Evolutionary conservation across 35 echinoderm and acorn worm species (phyloP), one percentile per base, ranked within the genome.

Genomic region (Apostichopus japonicus): DNA sequence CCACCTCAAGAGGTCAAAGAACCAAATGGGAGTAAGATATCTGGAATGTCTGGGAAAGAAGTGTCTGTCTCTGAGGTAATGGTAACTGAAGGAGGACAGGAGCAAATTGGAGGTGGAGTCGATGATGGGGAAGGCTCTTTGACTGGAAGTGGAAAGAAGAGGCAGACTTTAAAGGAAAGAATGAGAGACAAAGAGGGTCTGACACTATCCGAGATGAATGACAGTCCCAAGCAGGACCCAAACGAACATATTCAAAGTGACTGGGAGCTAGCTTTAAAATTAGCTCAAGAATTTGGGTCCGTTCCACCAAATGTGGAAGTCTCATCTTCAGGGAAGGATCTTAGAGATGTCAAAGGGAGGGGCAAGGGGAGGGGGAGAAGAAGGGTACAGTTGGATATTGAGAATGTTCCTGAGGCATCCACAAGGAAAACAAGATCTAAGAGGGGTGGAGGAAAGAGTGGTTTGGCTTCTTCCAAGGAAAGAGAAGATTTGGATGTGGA

Each of bases 191-290:
- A 73, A 51, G 86, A 89, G 23, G 86, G 86, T 16, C 62, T 89
- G 56, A 73, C 22, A 27, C 21, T 19, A 5, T 59, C 56, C 25
- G 86, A 89, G 8, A 67, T 17, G 8, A 24, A 13, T 24, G 23
- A 89, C 10, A 53, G 19, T 72, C 56, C 24, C 21, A 9, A 19
- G 10, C 57, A 89, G 10, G 86, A 89, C 6, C 61, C 8, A 7
- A 15, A 89, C 7, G 86, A 89, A 27, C 81, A 84, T 84, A 22
- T 84, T 4, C 86, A 96, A 84, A 96, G 95, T 92, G 95, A 96
- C 84, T 96, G 95, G 95, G 90, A 96, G 71, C 13, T 96, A 19
- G 95, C 95, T 55, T 65, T 96, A 9, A 93, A 96, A 59, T 54
- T 96, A 10, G 95, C 95, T 44, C 72, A 79, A 23, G 83, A 96